Evolutionary conservation across 2,888 invertebrate genomes (phyloP), one percentile per base, ranked within the genome.

Genomic region (Paralinhomoeus sp.): DNA sequence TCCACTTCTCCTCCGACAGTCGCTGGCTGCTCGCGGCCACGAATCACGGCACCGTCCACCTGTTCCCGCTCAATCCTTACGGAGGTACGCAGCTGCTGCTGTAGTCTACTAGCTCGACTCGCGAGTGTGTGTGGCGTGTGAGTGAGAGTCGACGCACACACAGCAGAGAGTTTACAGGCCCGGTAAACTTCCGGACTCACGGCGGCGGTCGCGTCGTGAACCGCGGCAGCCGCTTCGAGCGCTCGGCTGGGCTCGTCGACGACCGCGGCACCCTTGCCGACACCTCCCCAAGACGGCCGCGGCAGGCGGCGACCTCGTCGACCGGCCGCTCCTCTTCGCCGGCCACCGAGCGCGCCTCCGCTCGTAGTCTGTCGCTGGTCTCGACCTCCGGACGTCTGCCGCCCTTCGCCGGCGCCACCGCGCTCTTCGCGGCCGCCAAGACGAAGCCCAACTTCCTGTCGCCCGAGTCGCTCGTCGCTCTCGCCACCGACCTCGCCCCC

Each of bases 11-110:
- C 1, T 71, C 75, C 47, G 93, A 97, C 68, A 79, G 65, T 24
- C 77, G 97, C 44, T 99, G 93, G 93, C 77, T 83, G n/a, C 80
- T 87, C 2, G 75, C 93, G 5, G 83, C 84, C 36, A 87, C 93
- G 1, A 73, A 87, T 50, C 47, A 65, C 60, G 97, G 93, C 48
- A 97, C 97, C 1, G 89, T 89, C 27, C 97, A 97, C 66, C 78
- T 97, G 50, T 97, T 91, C 68, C 85, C 93, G 13, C 74, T 97
- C 41, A 84, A 84, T 18, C 83, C 93, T 20, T 97, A 93, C 45
- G 61, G 61, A 12, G 61, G 45, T 47, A 35, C 20, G 9, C 27
- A 9, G 7, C 27, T 9, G 12, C 7, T 27, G n/a, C n/a, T n/a
- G n/a, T n/a, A n/a, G n/a, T n/a, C n/a, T n/a, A n/a, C 27, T 27